These are phyloP conservation scores for Drosophila lacteicornis DNA, from an alignment of 1,140 invertebrate genomes.

Conservation along the genomic window DNA sequence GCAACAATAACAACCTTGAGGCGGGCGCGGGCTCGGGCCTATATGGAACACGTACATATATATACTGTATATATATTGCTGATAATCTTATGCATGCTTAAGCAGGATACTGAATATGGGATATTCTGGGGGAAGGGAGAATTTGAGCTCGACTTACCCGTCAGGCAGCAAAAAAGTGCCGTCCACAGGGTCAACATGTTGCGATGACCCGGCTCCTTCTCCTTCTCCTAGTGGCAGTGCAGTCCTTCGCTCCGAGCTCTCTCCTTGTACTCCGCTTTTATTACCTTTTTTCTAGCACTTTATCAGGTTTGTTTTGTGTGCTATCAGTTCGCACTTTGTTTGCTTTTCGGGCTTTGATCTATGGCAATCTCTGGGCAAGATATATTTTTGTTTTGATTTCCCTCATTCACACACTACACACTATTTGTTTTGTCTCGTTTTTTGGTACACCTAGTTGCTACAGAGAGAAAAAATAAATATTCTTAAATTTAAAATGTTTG, in stretches of 20 bases:
- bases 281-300: constrained; percentile 32
- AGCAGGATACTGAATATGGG: constrained; percentile 49
- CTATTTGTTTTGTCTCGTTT: constrained; percentile 28
- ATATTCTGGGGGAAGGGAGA: neutral
- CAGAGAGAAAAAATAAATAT: constrained; percentile 12
- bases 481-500: too few species aligned
- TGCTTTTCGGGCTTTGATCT: constrained; percentile 46
- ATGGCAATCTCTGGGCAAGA: constrained; percentile 39
- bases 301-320: constrained; percentile 33
- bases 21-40: constrained; percentile 44
- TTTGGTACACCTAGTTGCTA: constrained; percentile 3
- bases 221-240: constrained; percentile 18
- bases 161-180: constrained; percentile 73
- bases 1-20: constrained; percentile 69
- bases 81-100: constrained; percentile 80
- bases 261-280: constrained; percentile 8
- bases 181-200: constrained; percentile 76
- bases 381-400: constrained; percentile 51
- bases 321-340: constrained; percentile 63
- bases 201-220: constrained; percentile 37
- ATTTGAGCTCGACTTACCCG: constrained; percentile 62
- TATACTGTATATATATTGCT: constrained; percentile 53
- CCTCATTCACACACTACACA: constrained; percentile 53
- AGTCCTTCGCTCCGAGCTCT: constrained; percentile 5
- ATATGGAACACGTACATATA: constrained; percentile 19